Evolutionary conservation across 2,113 vertebrate genomes (phyloP).

Genomic region (Myrmophylax atrothorax): DNA sequence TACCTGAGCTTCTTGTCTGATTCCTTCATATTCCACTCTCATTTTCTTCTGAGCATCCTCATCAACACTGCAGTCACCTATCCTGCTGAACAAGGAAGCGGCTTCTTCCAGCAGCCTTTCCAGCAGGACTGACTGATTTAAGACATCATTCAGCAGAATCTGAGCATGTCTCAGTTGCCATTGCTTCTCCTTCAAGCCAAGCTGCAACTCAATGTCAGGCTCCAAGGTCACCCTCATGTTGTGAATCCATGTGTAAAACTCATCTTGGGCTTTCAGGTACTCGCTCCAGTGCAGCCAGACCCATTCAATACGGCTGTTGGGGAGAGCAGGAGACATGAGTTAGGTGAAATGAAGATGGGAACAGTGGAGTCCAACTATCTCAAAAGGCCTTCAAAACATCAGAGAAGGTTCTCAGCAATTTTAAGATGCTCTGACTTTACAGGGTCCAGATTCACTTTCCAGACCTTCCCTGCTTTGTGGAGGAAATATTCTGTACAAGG

Average conservation of each 20-base stretch:
- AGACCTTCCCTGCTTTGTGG: neutral
- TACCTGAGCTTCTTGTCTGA: conserved; percentile 86
- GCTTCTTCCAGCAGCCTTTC: conserved; percentile 91
- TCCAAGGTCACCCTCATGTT: conserved; percentile 80
- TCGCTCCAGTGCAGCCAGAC: conserved; percentile 97
- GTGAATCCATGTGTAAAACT: conserved; percentile 87
- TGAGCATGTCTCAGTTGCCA: conserved; percentile 89
- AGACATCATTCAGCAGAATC: conserved; percentile 81
- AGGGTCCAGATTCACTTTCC: neutral
- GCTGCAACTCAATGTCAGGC: conserved; percentile 83
- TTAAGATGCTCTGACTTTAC: neutral
- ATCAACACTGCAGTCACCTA: conserved; percentile 88
- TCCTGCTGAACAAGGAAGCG: conserved; percentile 80
- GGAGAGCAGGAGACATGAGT: neutral
- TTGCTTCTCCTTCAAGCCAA: conserved; percentile 89
- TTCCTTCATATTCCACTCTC: conserved; percentile 79
- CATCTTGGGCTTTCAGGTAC: conserved; percentile 88
- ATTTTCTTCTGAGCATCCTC: conserved; percentile 81
- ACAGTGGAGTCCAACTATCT: neutral
- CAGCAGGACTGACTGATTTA: conserved; percentile 80
- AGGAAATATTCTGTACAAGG: neutral
- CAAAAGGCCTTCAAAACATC: neutral
- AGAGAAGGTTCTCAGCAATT: neutral
- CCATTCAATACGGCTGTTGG: conserved; percentile 93
- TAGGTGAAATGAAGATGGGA: neutral